A percentile compares a stretch with the other conserved stretches of the same genome.
Conservation (phyloP, 2,797 vertebrate species). For the Acanthis flammea region DNA sequence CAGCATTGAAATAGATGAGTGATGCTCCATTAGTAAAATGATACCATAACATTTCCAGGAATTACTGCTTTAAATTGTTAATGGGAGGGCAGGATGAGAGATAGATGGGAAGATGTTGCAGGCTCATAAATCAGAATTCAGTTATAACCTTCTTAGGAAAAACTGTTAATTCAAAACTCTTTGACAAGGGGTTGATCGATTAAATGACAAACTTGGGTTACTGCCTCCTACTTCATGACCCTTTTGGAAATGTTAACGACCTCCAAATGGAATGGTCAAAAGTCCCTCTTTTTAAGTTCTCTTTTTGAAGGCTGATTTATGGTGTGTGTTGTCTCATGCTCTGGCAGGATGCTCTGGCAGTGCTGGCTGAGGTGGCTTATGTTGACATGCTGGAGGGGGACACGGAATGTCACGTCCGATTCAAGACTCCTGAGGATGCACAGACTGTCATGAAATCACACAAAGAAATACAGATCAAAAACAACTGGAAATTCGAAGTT, state of each 20-base stretch:
- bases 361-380: constrained; percentile 86
- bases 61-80: neutral
- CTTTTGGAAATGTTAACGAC: neutral
- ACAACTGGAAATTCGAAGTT: constrained; percentile 88
- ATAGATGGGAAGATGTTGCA: neutral
- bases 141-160: neutral
- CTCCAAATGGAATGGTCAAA: neutral
- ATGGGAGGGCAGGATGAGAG: neutral
- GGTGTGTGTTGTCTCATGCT: neutral
- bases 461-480: constrained; percentile 82
- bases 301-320: neutral
- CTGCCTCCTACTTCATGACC: neutral
- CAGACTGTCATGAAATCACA: constrained; percentile 71
- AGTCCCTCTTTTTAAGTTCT: neutral
- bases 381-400: constrained; percentile 92
- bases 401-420: constrained; percentile 87
- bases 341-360: constrained; percentile 81
- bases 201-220: neutral
- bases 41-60: neutral
- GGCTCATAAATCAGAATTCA: neutral
- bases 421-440: constrained; percentile 84
- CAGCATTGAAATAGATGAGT: neutral
- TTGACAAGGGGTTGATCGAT: neutral
- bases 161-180: neutral
- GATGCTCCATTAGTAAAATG: neutral